A percentile compares a stretch with the other conserved stretches of the same genome.
phyloP scores from a whole-genome alignment of 2,797 vertebrate genomes.

The Phalloptychus januarius region DNA sequence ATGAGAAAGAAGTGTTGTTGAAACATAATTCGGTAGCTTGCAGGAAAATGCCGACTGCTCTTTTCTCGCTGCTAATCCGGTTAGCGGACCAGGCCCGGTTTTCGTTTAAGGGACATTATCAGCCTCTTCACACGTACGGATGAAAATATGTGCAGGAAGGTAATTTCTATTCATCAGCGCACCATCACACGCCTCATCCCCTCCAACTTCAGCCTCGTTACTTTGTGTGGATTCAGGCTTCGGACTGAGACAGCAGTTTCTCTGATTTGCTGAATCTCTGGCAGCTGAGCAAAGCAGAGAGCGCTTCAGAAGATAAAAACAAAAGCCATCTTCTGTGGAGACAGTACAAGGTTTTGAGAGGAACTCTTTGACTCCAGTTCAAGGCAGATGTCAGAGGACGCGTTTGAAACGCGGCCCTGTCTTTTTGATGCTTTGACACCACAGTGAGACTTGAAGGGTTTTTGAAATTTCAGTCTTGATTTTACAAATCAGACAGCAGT shows the following conservation, averaged over 20 bases:
- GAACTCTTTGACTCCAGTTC: background rate
- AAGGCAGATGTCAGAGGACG: background rate
- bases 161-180: constrained; percentile 36
- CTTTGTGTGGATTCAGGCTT: constrained; percentile 13
- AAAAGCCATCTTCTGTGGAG: background rate
- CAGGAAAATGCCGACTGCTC: constrained; percentile 46
- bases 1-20: constrained; percentile 25
- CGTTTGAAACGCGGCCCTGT: constrained; percentile 1
- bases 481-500: background rate
- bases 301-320: constrained; percentile 20
- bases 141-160: constrained; percentile 36
- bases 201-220: constrained; percentile 12
- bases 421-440: background rate
- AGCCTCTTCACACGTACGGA: constrained; percentile 45
- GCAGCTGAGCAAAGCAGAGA: background rate
- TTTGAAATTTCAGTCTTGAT: background rate
- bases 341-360: background rate
- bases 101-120: constrained; percentile 64
- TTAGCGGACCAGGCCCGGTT: constrained; percentile 48
- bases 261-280: constrained; percentile 19
- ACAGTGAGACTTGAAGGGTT: background rate
- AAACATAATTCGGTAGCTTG: constrained; percentile 22
- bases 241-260: constrained; percentile 14
- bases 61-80: constrained; percentile 57
- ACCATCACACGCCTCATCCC: constrained; percentile 17